phyloP scores from a whole-genome alignment of 2,113 vertebrate genomes.

The Planiliza haematocheilus region DNA sequence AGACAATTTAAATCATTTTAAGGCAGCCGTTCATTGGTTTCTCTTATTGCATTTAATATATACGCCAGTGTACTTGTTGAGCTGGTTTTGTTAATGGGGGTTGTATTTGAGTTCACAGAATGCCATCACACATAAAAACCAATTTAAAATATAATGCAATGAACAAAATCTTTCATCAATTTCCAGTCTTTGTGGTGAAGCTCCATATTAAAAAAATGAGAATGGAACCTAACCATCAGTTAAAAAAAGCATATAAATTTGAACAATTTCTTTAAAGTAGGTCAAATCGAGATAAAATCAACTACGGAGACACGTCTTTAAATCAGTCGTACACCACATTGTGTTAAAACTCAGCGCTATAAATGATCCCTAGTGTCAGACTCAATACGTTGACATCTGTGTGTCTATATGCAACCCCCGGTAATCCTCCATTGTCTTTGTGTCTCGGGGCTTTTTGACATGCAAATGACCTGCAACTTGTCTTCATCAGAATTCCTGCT shows the following conservation, averaged over 20 bases:
- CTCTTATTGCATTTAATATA: background rate
- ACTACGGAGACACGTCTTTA: background rate
- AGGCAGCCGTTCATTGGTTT: background rate
- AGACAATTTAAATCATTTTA: background rate
- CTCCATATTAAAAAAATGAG: background rate
- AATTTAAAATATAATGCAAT: background rate
- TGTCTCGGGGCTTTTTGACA: constrained; percentile 72
- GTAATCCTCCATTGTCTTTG: constrained; percentile 71
- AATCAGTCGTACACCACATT: background rate
- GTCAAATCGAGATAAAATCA: background rate
- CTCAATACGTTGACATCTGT: constrained; percentile 73
- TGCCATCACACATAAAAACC: background rate
- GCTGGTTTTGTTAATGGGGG: background rate
- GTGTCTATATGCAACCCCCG: constrained; percentile 40
- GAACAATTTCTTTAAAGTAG: background rate
- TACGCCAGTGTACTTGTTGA: background rate
- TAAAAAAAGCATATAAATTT: background rate
- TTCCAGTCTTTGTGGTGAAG: background rate
- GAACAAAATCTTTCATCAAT: background rate
- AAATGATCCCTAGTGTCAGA: constrained; percentile 47
- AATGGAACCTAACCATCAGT: too few species aligned
- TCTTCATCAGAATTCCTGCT: constrained; percentile 72
- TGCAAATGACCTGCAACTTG: constrained; percentile 77
- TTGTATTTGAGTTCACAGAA: too few species aligned
- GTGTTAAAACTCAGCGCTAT: constrained; percentile 26